These are phyloP conservation scores for Nephrotoma appendiculata DNA, from an alignment of 2,888 invertebrate species.

Conservation along the genomic window DNA sequence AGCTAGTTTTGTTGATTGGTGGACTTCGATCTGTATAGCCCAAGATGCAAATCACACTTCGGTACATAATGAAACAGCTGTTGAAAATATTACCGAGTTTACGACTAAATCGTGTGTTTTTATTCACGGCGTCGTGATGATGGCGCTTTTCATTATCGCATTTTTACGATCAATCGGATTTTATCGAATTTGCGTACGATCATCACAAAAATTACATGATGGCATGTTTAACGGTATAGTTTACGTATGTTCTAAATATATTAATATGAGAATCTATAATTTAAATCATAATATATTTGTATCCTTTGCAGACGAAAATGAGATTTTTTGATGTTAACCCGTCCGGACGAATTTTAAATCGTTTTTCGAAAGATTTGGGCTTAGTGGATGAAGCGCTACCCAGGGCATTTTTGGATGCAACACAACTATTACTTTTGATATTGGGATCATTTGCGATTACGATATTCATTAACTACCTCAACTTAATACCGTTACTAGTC, in stretches of 20 bases:
- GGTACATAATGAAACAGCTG: not conserved
- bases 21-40: conserved; percentile 44
- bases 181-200: conserved; percentile 43
- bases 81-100: not conserved
- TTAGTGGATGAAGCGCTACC: conserved; percentile 43
- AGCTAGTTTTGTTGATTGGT: conserved; percentile 52
- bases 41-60: conserved; percentile 14
- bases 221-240: conserved; percentile 54
- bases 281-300: conserved; percentile 26
- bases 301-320: conserved; percentile 45
- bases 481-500: conserved; percentile 48
- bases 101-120: conserved; percentile 38
- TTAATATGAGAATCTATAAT: not conserved
- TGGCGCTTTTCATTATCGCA: conserved; percentile 38
- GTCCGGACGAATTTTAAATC: conserved; percentile 55
- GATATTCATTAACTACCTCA: conserved; percentile 50
- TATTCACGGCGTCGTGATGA: conserved; percentile 43
- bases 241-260: conserved; percentile 20
- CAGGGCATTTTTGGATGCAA: conserved; percentile 36
- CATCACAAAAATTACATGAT: conserved; percentile 60
- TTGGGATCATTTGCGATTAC: conserved; percentile 63
- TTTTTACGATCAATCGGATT: conserved; percentile 53
- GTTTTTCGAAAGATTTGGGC: conserved; percentile 63
- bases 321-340: conserved; percentile 78
- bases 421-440: conserved; percentile 42